Evolutionary conservation across 2,888 invertebrate species (phyloP).

Genomic region (Drymonia ruficornis): DNA sequence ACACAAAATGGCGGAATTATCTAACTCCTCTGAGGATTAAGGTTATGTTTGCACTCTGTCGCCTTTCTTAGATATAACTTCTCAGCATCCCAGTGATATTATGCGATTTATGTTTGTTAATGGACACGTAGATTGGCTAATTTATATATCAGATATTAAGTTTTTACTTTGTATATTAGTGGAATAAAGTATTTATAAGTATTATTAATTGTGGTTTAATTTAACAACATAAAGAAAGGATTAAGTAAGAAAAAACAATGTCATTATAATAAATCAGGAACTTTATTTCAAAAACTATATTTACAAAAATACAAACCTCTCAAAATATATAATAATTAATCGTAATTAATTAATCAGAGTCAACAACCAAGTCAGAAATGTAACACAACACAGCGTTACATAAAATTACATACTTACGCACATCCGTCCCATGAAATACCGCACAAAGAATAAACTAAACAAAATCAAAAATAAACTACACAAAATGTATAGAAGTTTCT

Average conservation of each 20-base stretch:
- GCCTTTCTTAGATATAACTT: background rate
- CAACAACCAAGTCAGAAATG: constrained; percentile 59
- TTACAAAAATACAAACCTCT: constrained; percentile 81
- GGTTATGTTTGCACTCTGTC: background rate
- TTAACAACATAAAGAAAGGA: too few species aligned
- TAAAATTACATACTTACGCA: constrained; percentile 19
- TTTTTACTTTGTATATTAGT: constrained; percentile 1
- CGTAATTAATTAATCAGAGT: constrained; percentile 57
- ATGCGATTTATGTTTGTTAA: constrained; percentile 4
- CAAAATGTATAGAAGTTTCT: too few species aligned
- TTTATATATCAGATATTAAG: constrained; percentile 11
- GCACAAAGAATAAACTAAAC: constrained; percentile 10
- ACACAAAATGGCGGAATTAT: background rate
- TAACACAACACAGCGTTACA: constrained; percentile 32
- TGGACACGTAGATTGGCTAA: constrained; percentile 14
- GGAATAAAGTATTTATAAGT: constrained; percentile 3
- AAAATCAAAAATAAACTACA: constrained; percentile 1
- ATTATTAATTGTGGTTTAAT: background rate
- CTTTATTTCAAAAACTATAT: constrained; percentile 79
- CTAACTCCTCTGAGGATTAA: background rate
- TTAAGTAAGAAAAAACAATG: constrained; percentile 27
- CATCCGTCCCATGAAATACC: constrained; percentile 9
- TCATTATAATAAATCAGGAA: constrained; percentile 75
- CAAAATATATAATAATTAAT: constrained; percentile 67
- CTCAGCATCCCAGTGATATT: background rate